Percentiles rank a stretch among this genome's conserved stretches.
Evolutionary conservation across 2,113 vertebrate species (phyloP).

Genomic region (Himantopus leucocephalus): DNA sequence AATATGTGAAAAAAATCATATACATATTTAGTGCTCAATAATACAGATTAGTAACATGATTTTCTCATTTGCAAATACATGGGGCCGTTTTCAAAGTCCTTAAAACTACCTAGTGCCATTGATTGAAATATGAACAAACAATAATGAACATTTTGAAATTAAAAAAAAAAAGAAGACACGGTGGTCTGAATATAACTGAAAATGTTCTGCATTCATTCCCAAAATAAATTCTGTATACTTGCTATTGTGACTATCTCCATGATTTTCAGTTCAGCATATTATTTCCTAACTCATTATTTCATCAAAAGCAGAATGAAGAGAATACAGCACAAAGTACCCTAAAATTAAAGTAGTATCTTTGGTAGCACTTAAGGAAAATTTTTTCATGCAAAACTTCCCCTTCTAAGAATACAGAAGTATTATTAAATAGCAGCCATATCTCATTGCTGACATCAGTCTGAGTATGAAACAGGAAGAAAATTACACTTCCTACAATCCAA

Average conservation of each 20-base stretch:
- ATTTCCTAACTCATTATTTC: neutral
- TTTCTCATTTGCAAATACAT: neutral
- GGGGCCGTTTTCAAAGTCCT: neutral
- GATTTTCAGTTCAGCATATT: neutral
- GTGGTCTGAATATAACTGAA: neutral
- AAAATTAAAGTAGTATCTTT: neutral
- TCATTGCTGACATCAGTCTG: neutral
- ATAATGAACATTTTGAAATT: neutral
- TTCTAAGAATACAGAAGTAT: neutral
- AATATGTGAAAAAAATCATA: neutral
- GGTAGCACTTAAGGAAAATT: neutral
- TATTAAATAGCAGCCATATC: neutral
- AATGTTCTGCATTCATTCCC: neutral
- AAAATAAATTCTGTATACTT: neutral
- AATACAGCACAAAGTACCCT: neutral
- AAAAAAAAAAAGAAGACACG: neutral
- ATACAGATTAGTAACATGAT: neutral
- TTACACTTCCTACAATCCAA: neutral
- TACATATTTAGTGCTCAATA: neutral
- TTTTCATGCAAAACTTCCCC: neutral
- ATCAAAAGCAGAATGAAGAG: neutral
- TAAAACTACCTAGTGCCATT: neutral
- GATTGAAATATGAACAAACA: neutral
- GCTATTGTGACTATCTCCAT: neutral
- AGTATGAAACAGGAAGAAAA: neutral